Conservation (phyloP, 2,113 vertebrate species). For the Heterotilapia buettikoferi region DNA sequence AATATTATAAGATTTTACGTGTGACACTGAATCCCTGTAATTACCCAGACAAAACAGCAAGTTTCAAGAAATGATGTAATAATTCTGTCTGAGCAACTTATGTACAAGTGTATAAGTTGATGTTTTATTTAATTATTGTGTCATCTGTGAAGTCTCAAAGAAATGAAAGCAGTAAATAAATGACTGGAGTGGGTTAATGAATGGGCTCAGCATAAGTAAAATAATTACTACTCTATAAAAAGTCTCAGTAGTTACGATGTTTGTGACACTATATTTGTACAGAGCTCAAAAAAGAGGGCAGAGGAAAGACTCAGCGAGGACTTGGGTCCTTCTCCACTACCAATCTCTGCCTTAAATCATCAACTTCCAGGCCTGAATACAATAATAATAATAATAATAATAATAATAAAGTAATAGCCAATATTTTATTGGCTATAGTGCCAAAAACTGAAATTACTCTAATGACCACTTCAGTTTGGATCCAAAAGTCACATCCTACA, state of each 20-base stretch:
- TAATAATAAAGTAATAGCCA: neutral
- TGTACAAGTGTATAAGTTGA: neutral
- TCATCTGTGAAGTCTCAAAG: neutral
- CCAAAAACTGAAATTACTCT: neutral
- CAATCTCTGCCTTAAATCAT: neutral
- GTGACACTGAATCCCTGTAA: neutral
- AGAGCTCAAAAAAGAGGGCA: neutral
- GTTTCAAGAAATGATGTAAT: neutral
- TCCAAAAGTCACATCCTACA: accelerated
- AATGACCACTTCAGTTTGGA: neutral
- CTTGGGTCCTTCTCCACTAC: neutral
- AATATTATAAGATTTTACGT: neutral
- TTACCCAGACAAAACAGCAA: neutral
- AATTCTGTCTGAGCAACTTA: neutral
- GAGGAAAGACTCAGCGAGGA: neutral
- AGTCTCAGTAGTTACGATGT: neutral
- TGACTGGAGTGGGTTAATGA: neutral
- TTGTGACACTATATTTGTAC: neutral
- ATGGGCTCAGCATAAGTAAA: neutral
- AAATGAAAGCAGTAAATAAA: neutral
- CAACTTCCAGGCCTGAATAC: neutral
- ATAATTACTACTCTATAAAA: neutral
- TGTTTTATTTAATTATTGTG: neutral
- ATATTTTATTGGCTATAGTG: neutral
- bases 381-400: neutral